Percentiles rank a stretch among this genome's conserved stretches.
phyloP scores from a whole-genome alignment of 2,113 vertebrate genomes.

The Copsychus sechellarum region DNA sequence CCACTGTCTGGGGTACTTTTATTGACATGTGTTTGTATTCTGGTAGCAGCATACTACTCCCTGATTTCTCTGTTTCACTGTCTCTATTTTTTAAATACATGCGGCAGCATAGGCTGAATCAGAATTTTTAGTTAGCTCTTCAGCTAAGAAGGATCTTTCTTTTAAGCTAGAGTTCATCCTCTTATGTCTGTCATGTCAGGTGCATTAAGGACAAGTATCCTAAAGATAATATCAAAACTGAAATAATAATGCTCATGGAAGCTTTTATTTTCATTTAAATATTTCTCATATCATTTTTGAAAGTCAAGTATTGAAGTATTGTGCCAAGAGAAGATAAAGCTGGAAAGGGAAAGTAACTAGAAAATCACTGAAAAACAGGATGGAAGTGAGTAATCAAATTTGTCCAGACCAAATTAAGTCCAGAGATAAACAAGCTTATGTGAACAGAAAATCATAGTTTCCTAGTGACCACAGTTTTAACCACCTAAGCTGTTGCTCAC shows the following conservation, averaged over 20 bases:
- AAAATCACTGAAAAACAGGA: neutral
- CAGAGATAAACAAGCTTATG: neutral
- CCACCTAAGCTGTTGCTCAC: neutral
- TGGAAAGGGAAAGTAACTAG: neutral
- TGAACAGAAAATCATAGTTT: neutral
- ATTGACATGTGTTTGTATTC: neutral
- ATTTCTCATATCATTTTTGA: neutral
- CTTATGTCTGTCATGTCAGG: neutral
- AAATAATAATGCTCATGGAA: neutral
- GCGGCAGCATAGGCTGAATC: neutral
- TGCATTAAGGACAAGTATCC: neutral
- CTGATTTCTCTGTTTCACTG: neutral
- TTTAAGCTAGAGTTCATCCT: neutral
- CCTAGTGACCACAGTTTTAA: neutral
- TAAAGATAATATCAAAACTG: neutral
- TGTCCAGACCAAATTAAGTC: neutral
- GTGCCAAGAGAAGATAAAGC: neutral
- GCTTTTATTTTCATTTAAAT: conserved; percentile 13
- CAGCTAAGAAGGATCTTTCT: neutral
- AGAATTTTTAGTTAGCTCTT: neutral
- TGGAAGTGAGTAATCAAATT: neutral
- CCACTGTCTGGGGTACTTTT: neutral
- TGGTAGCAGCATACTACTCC: neutral
- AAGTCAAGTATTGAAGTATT: neutral
- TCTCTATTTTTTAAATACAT: neutral